A percentile compares a stretch with the other conserved stretches of the same genome.
These are phyloP conservation scores for Rhingia campestris DNA, from an alignment of 2,888 invertebrate genomes.

Conservation along the genomic window DNA sequence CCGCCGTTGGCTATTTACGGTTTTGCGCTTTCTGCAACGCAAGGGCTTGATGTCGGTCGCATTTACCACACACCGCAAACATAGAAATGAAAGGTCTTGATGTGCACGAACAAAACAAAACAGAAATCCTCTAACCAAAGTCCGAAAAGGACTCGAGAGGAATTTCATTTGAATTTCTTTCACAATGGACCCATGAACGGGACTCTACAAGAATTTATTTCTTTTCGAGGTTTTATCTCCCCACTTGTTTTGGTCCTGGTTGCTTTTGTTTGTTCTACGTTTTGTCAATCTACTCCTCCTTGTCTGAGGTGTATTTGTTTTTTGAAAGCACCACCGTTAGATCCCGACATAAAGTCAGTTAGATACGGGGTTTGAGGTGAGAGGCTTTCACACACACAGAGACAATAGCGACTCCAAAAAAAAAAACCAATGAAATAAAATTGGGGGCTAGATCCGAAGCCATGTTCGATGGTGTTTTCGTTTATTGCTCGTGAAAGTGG, in stretches of 20 bases:
- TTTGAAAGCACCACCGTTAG: conserved; percentile 3
- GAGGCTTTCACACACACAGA: background rate
- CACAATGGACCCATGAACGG: conserved; percentile 51
- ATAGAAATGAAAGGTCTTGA: conserved; percentile 50
- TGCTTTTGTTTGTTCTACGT: conserved; percentile 21
- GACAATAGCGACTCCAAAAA: no score
- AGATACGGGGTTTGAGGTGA: conserved; percentile 13
- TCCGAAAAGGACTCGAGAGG: conserved; percentile 51
- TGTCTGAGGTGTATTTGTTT: conserved; percentile 44
- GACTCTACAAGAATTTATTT: conserved; percentile 57
- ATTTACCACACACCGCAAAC: conserved; percentile 60
- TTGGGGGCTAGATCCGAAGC: conserved; percentile 41
- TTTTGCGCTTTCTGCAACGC: conserved; percentile 23
- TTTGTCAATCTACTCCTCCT: conserved; percentile 54
- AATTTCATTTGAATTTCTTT: conserved; percentile 72
- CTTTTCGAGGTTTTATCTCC: conserved; percentile 56
- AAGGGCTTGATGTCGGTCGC: conserved; percentile 29
- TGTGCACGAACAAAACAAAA: conserved; percentile 28
- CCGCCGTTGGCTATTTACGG: conserved; percentile 58
- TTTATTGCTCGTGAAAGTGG: conserved; percentile 73
- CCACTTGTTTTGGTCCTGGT: conserved; percentile 9
- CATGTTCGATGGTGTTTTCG: conserved; percentile 69
- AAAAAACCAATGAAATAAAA: conserved; percentile 10
- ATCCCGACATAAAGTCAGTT: conserved; percentile 43
- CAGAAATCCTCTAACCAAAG: conserved; percentile 23